phyloP scores from a whole-genome alignment of 2,888 invertebrate genomes.

The Latheticus oryzae region DNA sequence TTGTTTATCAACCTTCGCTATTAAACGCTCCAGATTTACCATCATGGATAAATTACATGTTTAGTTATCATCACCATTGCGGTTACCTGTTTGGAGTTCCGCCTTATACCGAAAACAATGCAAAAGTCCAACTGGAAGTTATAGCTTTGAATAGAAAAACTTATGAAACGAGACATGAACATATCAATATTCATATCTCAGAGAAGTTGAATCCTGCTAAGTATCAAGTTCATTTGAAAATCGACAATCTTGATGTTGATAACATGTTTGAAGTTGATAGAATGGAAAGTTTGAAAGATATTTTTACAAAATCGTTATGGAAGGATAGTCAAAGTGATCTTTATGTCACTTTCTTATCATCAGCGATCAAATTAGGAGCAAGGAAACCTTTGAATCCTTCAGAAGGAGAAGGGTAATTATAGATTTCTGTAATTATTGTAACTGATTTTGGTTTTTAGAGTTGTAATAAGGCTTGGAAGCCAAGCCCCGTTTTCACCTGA shows the following conservation, averaged over 20 bases:
- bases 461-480: conserved; percentile 86
- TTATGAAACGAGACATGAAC: conserved; percentile 77
- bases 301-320: conserved; percentile 84
- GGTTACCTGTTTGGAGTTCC: conserved; percentile 90
- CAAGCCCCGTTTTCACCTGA: conserved; percentile 77
- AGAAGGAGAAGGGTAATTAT: conserved; percentile 88
- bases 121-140: conserved; percentile 75
- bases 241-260: conserved; percentile 89
- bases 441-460: conserved; percentile 65
- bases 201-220: conserved; percentile 76
- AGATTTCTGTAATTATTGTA: conserved; percentile 1
- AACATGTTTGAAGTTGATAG: conserved; percentile 81
- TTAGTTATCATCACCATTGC: conserved; percentile 80
- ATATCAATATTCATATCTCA: conserved; percentile 73
- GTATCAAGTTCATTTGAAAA: conserved; percentile 86
- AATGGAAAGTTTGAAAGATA: conserved; percentile 80
- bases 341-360: conserved; percentile 86
- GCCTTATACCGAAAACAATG: conserved; percentile 70
- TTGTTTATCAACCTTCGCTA: conserved; percentile 80
- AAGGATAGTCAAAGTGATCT: conserved; percentile 78
- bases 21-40: conserved; percentile 86
- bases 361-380: conserved; percentile 87
- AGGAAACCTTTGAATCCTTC: conserved; percentile 83
- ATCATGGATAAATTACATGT: conserved; percentile 86
- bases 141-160: conserved; percentile 82